Evolutionary conservation across 2,113 vertebrate genomes (phyloP), one percentile per base, ranked within the genome.

Genomic region (Tor tambroides): DNA sequence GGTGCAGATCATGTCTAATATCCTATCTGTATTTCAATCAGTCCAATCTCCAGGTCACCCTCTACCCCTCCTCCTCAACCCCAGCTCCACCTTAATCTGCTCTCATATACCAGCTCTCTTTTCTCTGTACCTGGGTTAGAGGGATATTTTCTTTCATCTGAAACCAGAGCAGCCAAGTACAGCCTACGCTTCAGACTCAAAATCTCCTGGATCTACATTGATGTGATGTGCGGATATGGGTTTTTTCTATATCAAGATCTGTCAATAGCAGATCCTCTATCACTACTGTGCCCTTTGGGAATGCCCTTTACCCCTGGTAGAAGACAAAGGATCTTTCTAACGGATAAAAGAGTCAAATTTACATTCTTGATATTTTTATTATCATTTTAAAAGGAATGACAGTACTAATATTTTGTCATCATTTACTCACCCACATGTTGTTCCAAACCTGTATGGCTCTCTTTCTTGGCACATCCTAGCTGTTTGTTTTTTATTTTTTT

Each of bases 21-120:
- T 86, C 77, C 26, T 49, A 85, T 83, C 87, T 90, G 51, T 84
- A 75, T 86, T 90, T 88, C 86, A 86, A 79, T 90, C 87, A 84
- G 76, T 75, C 71, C 79, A 35, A 80, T n/a, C 85, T 82, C 17
- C 17, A 80, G 78, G 56, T 63, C 78, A 78, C 38, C 54, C 83
- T 61, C 56, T 19, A n/a, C 71, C 71, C 71, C 69, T 38, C 71
- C 71, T 74, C 19, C 69, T 77, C n/a, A 49, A 77, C 26, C 74
- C 43, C 43, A 49, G 74, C 51, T 49, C 61, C 43, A 67, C 75
- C 85, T 69, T 83, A 84, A 79, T 83, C 85, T 61, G 46, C 38
- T 43, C 43, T 35, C 38, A 26, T 51, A 80, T 46, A 38, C 59
- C 12, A 35, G 75, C 30, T 87, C 30, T 69, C 30, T 46, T 76